Evolutionary conservation across 2,797 vertebrate species (phyloP), one percentile per base, ranked within the genome.

Genomic region (Clarias platycephalus): DNA sequence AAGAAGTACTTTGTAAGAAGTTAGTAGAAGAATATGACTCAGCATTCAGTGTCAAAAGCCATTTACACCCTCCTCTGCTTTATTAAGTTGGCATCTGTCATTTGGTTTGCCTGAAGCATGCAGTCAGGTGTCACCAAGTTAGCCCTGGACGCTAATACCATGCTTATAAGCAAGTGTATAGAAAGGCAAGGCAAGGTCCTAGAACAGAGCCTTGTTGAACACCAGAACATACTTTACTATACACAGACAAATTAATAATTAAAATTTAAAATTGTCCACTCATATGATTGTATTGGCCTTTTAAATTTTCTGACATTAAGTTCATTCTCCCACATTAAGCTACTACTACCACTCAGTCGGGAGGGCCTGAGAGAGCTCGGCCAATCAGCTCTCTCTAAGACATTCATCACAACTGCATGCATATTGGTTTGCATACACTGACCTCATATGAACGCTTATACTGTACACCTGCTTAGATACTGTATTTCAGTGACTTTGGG

Each of bases 1-100:
- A 58, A 37, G 28, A 37, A 60, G 31, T 78, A 60, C 55, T 37
- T 12, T 77, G 10, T 77, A 78, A 78, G 31, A 78, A 78, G 60
- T 77, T 15, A 16, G 5, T 60, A n/a, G 31, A 34, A 10, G 76
- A 63, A 44, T 9, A 24, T 78, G 76, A 78, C 58, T 63, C 58
- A 62, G 58, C 1, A 13, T 15, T 4, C 20, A 58, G 55, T 77
- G 31, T 60, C 31, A n/a, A 77, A 60, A 37, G 75, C n/a, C 57
- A 62, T 78, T 62, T 40, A 37, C 74, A 78, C 31, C 31, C 3
- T 62, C 58, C 34, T 63, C 3, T 62, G 58, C 7, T 62, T 78
- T 63, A 63, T 62, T 40, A 63, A 40, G 13, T 37, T 26, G 7
- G 22, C 5, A 26, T 63, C 6, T 60, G 75, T 37, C 28, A 60